Evolutionary conservation across 2,797 vertebrate genomes (phyloP), one percentile per base, ranked within the genome.

Genomic region (Phrynocephalus forsythii): DNA sequence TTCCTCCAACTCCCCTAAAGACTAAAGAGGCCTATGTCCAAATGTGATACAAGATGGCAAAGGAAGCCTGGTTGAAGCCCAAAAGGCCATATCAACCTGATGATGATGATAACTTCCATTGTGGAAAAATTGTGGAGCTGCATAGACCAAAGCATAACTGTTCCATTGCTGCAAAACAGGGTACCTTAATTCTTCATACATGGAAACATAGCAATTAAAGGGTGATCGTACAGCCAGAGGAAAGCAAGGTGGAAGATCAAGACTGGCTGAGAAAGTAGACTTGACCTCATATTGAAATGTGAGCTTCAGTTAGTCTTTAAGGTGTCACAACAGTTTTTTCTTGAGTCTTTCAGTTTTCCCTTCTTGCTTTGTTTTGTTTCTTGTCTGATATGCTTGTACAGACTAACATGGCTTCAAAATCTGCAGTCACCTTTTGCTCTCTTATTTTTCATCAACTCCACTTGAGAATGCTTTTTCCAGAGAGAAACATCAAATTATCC

Each of bases 41-140:
- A 7, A 38, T 44, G 10, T 2, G 79, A 56, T 8, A 5, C 4
- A 24, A 50, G 16, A 71, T 20, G 44, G n/a, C 69, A 83, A 69
- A 33, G 5, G 10, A 83, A 48, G 4, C 38, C 69, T 8, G 6
- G 66, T 60, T 33, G 9, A 72, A 26, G 79, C 44, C 22, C 3
- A 26, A 56, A 56, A 52, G 8, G 3, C 18, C 68, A 72, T 16
- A 8, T 33, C 9, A 56, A 10, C 15, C 52, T 56, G 13, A 1
- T 84, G 68, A 44, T 75, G 80, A 72, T 82, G 38, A 33, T 33
- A 33, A 63, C 86, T 91, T 89, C 1, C 86, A 66, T 11, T 76
- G 79, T 28, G 90, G 86, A 75, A 89, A 94, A 87, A 56, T 50
- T 88, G 68, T 76, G 91, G 87, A 88, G 72, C 48, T 50, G 83